Conservation (phyloP, 2,797 vertebrate genomes). For the Gymnocypris eckloni region DNA sequence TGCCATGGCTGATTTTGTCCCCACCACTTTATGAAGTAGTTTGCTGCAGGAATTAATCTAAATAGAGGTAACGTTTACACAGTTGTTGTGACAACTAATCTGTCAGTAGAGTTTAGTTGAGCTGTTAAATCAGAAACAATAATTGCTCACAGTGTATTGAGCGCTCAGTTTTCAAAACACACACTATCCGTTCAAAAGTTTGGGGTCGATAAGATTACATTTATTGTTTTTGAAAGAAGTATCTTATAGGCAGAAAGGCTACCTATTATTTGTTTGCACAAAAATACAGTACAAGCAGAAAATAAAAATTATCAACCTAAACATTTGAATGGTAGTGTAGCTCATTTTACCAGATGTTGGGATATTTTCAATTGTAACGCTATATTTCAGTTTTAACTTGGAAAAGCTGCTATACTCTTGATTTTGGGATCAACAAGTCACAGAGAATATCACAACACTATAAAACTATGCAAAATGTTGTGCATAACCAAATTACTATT, state of each 20-base stretch:
- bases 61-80: not conserved
- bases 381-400: not conserved
- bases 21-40: not conserved
- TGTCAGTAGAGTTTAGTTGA: not conserved
- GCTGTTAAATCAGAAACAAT: not conserved
- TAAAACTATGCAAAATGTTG: not conserved
- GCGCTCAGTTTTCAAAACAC: not conserved
- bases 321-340: not conserved
- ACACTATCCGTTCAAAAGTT: not conserved
- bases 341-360: not conserved
- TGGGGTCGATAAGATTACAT: not conserved
- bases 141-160: not conserved
- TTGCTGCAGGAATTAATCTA: not conserved
- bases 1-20: not conserved
- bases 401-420: not conserved
- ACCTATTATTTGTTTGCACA: not conserved
- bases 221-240: not conserved
- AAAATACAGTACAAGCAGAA: not conserved
- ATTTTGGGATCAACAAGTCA: not conserved
- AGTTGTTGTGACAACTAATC: not conserved
- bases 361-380: not conserved
- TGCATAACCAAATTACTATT: not conserved
- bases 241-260: not conserved
- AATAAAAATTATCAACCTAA: not conserved
- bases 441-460: not conserved